Evolutionary conservation across 2,888 invertebrate genomes (phyloP).

Genomic region (Atethmia centrago): DNA sequence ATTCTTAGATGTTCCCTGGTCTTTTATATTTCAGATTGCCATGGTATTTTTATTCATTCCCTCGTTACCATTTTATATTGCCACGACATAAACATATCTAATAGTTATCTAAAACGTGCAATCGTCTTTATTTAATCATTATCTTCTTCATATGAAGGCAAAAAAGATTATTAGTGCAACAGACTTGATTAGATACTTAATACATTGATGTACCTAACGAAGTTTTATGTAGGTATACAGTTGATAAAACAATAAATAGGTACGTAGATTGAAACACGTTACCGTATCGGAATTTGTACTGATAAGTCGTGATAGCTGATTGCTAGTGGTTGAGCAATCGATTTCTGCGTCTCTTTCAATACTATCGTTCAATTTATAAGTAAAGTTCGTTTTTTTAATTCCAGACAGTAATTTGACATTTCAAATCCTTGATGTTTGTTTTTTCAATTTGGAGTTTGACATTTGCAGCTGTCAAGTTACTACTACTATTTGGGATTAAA

Average conservation of each 20-base stretch:
- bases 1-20: too few species aligned
- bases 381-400: not conserved
- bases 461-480: too few species aligned
- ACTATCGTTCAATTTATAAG: constrained; percentile 29
- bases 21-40: not conserved
- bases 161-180: constrained; percentile 52
- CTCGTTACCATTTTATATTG: not conserved
- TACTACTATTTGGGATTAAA: too few species aligned
- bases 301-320: constrained; percentile 57
- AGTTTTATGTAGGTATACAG: constrained; percentile 2
- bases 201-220: constrained; percentile 28
- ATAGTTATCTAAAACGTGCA: not conserved
- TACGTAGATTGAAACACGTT: constrained; percentile 58
- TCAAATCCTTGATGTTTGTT: too few species aligned
- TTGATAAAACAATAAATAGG: constrained; percentile 57
- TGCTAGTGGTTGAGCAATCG: constrained; percentile 53
- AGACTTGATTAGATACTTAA: constrained; percentile 55
- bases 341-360: constrained; percentile 37
- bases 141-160: constrained; percentile 24
- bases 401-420: too few species aligned
- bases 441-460: too few species aligned
- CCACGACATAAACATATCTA: not conserved
- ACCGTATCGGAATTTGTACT: constrained; percentile 54
- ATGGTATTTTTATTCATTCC: not conserved
- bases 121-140: constrained; percentile 19